Conservation (phyloP, 1,140 invertebrate species). For the Adoxophyes honmai region DNA sequence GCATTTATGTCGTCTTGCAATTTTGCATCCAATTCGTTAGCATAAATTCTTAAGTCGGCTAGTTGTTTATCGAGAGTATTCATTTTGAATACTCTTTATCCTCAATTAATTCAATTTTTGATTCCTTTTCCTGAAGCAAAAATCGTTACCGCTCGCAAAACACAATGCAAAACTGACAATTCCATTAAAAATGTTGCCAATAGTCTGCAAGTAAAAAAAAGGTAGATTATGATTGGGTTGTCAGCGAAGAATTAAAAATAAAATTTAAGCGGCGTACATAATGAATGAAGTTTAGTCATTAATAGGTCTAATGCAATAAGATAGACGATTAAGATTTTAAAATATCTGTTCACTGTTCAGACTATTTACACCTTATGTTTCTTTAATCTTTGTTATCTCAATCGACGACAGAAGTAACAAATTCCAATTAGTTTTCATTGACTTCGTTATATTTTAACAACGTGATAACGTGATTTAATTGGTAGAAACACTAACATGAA, state of each 20-base stretch:
- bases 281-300: too few species aligned
- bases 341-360: too few species aligned
- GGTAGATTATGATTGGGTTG: too few species aligned
- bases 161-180: constrained; percentile 29
- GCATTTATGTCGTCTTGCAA: constrained; percentile 73
- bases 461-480: neutral
- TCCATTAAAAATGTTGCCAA: too few species aligned
- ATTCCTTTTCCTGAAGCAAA: constrained; percentile 23
- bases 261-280: too few species aligned
- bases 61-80: constrained; percentile 78
- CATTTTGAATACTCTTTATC: constrained; percentile 48
- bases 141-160: constrained; percentile 27
- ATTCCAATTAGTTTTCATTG: neutral
- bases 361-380: too few species aligned
- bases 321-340: too few species aligned
- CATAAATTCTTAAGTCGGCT: constrained; percentile 77
- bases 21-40: constrained; percentile 74
- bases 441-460: neutral
- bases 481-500: neutral
- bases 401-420: too few species aligned
- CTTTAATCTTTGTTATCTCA: too few species aligned
- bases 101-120: constrained; percentile 11
- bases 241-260: too few species aligned
- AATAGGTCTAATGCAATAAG: too few species aligned
- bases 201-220: too few species aligned